A percentile compares a stretch with the other conserved stretches of the same genome.
Evolutionary conservation across 2,888 invertebrate species (phyloP).

Genomic region (Pinctada fucata): DNA sequence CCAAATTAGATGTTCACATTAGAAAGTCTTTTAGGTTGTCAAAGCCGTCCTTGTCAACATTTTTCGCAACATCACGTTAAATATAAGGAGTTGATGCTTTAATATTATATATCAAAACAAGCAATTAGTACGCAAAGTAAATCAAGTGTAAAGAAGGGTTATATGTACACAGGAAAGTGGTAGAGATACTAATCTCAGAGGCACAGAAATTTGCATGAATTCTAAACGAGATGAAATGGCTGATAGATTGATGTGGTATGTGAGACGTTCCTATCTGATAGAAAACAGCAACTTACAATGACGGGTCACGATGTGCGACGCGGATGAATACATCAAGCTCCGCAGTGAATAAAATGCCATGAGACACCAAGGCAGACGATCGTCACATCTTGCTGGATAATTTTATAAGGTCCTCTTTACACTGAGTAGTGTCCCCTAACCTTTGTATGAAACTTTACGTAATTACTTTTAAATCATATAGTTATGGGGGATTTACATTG

Average conservation of each 20-base stretch:
- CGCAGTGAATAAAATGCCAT: background rate
- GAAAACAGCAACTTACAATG: background rate
- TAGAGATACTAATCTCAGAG: background rate
- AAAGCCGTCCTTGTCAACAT: too few relatives aligned
- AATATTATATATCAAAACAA: constrained; percentile 1
- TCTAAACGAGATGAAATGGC: background rate
- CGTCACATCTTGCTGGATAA: background rate
- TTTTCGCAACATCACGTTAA: background rate
- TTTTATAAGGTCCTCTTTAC: background rate
- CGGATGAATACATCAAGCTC: background rate
- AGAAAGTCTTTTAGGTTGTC: too few relatives aligned
- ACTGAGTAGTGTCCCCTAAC: background rate
- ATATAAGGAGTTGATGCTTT: background rate
- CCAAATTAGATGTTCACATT: too few relatives aligned
- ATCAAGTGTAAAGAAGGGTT: background rate
- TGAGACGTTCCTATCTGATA: background rate
- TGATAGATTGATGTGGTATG: background rate
- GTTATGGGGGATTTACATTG: background rate
- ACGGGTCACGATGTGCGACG: background rate
- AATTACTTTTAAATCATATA: background rate
- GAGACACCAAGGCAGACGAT: background rate
- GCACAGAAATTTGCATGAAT: background rate
- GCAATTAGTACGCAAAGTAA: background rate
- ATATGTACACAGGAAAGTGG: background rate
- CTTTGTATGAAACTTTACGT: background rate